Base-by-base conservation (phyloP, 2,797 vertebrate species). In the Rousettus madagascariensis region DNA sequence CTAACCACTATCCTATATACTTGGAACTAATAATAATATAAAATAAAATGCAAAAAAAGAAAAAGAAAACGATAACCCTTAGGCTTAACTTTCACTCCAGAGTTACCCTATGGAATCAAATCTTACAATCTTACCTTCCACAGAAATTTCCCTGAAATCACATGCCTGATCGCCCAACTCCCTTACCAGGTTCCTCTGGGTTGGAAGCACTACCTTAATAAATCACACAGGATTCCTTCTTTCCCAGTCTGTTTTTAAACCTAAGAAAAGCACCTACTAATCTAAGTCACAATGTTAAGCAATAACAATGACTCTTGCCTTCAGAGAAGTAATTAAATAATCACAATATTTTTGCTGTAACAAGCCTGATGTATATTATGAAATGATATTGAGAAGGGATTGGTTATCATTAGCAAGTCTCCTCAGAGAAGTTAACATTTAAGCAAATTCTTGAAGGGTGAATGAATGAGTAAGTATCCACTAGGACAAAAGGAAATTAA, bases 361-460 rank as follows among this genome's bases (percentile, higher is more conserved):
- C 84, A 80, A 26, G 13, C 6, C 22, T 5, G 4, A 68, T 43
- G 36, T 69, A 33, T 41, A 94, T 63, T 68, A 85, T 86, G 41
- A 91, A 96, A 86, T 91, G 57, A 17, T 96, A 74, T 53, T 85
- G 28, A 87, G 59, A 78, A 78, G 8, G 22, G 28, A 63, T 38
- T 63, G 30, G 61, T 86, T 80, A 82, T 77, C n/a, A 80, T 85
- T 95, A 87, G 6, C 38, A 88, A 82, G 22, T 82, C 33, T 82
- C 16, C 46, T 91, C 55, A 82, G 33, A 88, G 49, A 93, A 94
- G 33, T 65, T 77, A 94, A 92, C 30, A 59, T 78, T 89, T 59
- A 94, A 89, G 41, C 43, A 86, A 93, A 79, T 86, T 91, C 13
- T 91, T 95, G n/a, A 86, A 89, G 33, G 59, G 38, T 88, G 28